phyloP scores from a whole-genome alignment of 53 echinoderm and acorn worm genomes.

The Holothuria scabra region DNA sequence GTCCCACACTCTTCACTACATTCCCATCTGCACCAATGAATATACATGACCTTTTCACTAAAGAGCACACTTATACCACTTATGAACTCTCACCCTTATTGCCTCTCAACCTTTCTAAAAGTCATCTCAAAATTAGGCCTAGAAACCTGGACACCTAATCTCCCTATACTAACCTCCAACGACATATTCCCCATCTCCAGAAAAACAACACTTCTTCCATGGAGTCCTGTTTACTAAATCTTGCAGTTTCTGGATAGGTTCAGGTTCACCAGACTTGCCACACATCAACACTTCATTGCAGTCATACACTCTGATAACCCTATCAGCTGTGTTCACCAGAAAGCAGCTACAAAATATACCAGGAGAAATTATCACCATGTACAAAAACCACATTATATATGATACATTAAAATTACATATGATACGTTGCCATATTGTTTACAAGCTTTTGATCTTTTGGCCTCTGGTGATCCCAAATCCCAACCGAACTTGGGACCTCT shows the following conservation, averaged over 20 bases:
- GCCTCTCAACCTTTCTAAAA: no score
- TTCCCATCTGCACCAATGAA: not conserved
- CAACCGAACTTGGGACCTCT: no score
- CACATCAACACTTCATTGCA: constrained; percentile 92
- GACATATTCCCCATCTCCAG: constrained; percentile 97
- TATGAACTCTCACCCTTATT: no score
- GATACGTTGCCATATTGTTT: no score
- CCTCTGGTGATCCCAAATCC: no score
- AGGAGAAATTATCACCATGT: no score
- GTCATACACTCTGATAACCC: constrained; percentile 97
- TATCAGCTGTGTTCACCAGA: constrained; percentile 93
- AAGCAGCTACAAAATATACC: constrained; percentile 70
- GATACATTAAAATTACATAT: no score
- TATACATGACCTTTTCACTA: no score
- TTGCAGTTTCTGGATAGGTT: constrained; percentile 98
- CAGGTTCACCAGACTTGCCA: constrained; percentile 93
- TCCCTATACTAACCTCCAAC: constrained; percentile 79
- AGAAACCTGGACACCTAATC: no score
- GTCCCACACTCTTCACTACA: not conserved
- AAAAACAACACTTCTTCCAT: constrained; percentile 99
- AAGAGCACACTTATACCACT: no score
- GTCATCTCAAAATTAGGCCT: no score
- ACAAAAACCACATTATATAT: not conserved
- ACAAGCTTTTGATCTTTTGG: no score
- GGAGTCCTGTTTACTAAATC: constrained; percentile 97